Base-by-base conservation (phyloP, 30 jellyfish, hydroid and myxozoan species). In the Phacellophora camtschatica region DNA sequence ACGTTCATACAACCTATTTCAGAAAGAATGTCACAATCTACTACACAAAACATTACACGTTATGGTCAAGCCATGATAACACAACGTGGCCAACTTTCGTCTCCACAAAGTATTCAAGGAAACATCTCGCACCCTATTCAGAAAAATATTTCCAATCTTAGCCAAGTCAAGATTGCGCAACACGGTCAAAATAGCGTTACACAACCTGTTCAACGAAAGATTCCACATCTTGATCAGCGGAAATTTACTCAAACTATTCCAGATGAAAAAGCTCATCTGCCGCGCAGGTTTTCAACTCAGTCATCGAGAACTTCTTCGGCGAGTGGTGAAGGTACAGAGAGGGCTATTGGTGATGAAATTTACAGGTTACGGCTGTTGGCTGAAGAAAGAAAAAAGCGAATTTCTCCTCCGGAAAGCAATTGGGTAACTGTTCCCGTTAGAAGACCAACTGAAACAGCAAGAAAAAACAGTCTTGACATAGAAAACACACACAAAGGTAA, bases 281-380 rank as follows among this genome's bases (percentile, higher is more conserved):
- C 28, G 24, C 24, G 61, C 2, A 9, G 61, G n/a, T 46, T 5
- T 9, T 28, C n/a, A 46, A 11, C 5, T 23, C 61, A 46, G 20
- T 3, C n/a, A 23, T 16, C 20, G 61, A 23, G 4, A 46, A 28
- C 61, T 1, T 9, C 24, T 4, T 39, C 67, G 45, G 27, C 27
- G 1, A 24, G 51, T 0, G 27, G 74, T 20, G 12, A 48, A 7
- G 24, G 50, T 56, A 37, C 4, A 15, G 5, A 25, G 3, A 20
- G 15, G 24, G 49, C 28, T 6, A 45, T 69, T 69, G 83, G 29
- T 11, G 56, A 69, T 45, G 83, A 69, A 43, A 69, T 69, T 37
- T 68, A 49, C 83, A 41, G 42, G 28, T 41, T 69, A 15, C 55
- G 85, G 53, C 18, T 49, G 68, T 13, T 73, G 6, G 13, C 85